These are phyloP conservation scores for Coelopa frigida DNA, from an alignment of 1,140 invertebrate genomes.

Conservation along the genomic window DNA sequence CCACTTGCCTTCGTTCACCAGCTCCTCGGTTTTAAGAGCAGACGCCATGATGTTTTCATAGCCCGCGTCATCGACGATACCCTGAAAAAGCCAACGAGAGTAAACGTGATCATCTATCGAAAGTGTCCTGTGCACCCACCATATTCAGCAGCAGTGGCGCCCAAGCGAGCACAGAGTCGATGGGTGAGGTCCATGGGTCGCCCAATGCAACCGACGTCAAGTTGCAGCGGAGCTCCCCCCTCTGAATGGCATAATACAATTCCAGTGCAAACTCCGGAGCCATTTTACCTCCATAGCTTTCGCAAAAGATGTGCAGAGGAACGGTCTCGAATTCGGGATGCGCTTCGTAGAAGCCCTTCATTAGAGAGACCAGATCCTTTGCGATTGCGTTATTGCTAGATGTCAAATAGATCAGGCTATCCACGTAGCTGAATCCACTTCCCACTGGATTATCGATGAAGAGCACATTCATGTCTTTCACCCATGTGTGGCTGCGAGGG, in stretches of 20 bases:
- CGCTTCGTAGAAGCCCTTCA: constrained; percentile 57
- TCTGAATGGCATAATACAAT: constrained; percentile 54
- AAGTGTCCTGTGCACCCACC: constrained; percentile 5
- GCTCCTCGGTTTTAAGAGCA: constrained; percentile 48
- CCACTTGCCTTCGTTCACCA: constrained; percentile 52
- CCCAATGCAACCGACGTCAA: constrained; percentile 73
- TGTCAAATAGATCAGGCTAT: constrained; percentile 49
- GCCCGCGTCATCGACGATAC: constrained; percentile 56
- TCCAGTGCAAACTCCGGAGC: constrained; percentile 64
- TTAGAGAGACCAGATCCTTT: constrained; percentile 65
- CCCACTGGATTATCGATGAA: constrained; percentile 89
- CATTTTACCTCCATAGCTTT: constrained; percentile 91
- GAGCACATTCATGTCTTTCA: constrained; percentile 69
- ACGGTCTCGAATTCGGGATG: constrained; percentile 61
- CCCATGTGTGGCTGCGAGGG: constrained; percentile 66
- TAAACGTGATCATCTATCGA: not conserved
- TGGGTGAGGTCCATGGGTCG: constrained; percentile 81
- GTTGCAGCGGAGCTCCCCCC: constrained; percentile 59
- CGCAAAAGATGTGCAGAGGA: constrained; percentile 77
- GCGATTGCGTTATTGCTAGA: constrained; percentile 69
- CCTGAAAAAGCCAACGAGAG: constrained; percentile 38
- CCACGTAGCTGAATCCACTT: constrained; percentile 76
- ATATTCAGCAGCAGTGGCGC: constrained; percentile 54
- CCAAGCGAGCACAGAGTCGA: constrained; percentile 76
- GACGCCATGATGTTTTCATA: constrained; percentile 48